Evolutionary conservation across 2,888 invertebrate genomes (phyloP), one percentile per base, ranked within the genome.

Genomic region (Ametastegia equiseti): DNA sequence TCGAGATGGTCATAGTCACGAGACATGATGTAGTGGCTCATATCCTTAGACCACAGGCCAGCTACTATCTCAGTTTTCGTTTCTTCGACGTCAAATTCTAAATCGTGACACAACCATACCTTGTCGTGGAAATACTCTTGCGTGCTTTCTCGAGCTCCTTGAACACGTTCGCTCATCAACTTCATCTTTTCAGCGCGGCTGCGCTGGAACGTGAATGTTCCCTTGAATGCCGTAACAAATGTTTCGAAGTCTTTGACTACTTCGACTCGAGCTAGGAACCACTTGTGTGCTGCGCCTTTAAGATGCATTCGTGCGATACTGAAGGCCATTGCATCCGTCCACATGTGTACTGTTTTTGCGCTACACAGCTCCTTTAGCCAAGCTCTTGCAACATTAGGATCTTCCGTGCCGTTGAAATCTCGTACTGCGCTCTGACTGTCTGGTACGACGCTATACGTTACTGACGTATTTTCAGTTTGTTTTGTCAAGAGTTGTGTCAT

Each of bases 61-160:
- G 60, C 69, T 1, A 82, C 81, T 1, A 83, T 57, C 33, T 82
- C 80, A 13, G 81, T 82, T 45, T 81, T 65, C 19, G 71, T 82
- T 30, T 82, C 81, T 0, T 9, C n/a, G 2, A 81, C 60, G 1
- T 81, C 54, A 3, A 82, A 47, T 5, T 75, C 23, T 5, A 82
- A 65, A 1, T 65, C 63, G 3, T 67, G 23, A 13, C 82, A 82
- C 7, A 82, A 33, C 83, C 83, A 83, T 1, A 82, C 71, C 33
- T 83, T 83, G 13, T 83, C 83, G 2, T 81, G 33, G 47, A 82
- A 67, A 23, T 82, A 82, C 1, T 82, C 82, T 71, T 82, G 81
- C 0, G 81, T 0, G 1, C 15, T 67, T 54, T 83, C 82, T 13
- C 65, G 60, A 1, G 47, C 9, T 2, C 27, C n/a, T 69, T 83